A percentile compares a stretch with the other conserved stretches of the same genome.
phyloP scores from a whole-genome alignment of 2,113 vertebrate species.

The Charadrius vociferus region DNA sequence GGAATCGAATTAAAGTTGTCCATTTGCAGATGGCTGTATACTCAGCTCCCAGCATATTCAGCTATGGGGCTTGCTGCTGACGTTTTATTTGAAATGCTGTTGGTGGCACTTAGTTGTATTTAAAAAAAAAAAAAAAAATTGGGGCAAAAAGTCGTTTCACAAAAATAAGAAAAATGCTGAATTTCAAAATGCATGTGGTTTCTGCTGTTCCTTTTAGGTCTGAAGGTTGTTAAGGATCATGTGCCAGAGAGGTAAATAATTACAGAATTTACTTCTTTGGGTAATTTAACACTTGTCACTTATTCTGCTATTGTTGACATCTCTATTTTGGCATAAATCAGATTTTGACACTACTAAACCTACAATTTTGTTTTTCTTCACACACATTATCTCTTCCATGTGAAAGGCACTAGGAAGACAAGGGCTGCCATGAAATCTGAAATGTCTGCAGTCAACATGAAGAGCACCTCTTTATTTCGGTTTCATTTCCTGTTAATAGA shows the following conservation, averaged over 20 bases:
- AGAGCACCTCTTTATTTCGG: conserved; percentile 55
- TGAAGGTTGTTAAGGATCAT: conserved; percentile 45
- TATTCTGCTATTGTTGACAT: conserved; percentile 75
- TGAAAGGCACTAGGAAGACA: conserved; percentile 62
- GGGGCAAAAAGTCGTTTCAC: conserved; percentile 38
- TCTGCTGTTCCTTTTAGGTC: conserved; percentile 55
- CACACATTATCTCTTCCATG: conserved; percentile 71
- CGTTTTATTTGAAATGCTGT: conserved; percentile 62
- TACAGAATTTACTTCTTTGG: conserved; percentile 74
- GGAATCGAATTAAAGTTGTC: conserved; percentile 83
- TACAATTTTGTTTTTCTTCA: conserved; percentile 77
- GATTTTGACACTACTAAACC: conserved; percentile 79
- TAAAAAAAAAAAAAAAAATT: background rate
- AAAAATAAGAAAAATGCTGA: conserved; percentile 47
- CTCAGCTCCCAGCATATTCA: conserved; percentile 58
- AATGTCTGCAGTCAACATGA: conserved; percentile 68
- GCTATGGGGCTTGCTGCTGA: conserved; percentile 31
- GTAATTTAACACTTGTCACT: conserved; percentile 78
- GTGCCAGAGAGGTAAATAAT: conserved; percentile 72
- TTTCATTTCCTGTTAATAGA: conserved; percentile 65
- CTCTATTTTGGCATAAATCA: conserved; percentile 80
- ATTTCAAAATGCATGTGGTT: conserved; percentile 32
- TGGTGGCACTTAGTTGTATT: conserved; percentile 36
- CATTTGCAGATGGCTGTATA: conserved; percentile 78
- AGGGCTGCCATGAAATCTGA: conserved; percentile 70